phyloP scores from a whole-genome alignment of 2,113 vertebrate species.

The Nymphicus hollandicus region DNA sequence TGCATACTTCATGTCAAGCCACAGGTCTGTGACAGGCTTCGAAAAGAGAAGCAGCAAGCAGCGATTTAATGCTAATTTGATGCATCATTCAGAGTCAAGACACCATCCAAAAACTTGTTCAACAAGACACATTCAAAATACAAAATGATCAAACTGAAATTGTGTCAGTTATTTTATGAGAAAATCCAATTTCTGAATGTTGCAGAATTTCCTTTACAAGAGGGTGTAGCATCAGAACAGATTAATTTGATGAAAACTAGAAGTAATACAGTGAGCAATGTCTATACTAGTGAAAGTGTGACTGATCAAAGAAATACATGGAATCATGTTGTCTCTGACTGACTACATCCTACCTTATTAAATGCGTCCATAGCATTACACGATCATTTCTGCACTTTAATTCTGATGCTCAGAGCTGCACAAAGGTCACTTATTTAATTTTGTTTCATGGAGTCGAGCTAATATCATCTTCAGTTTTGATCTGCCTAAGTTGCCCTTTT shows the following conservation, averaged over 20 bases:
- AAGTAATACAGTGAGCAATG: neutral
- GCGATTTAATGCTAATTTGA: conserved; percentile 45
- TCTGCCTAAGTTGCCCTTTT: neutral
- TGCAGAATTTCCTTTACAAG: neutral
- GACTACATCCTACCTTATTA: neutral
- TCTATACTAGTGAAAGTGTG: neutral
- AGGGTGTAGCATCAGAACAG: neutral
- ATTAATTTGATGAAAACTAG: conserved; percentile 8
- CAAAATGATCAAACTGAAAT: conserved; percentile 36
- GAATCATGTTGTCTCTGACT: neutral
- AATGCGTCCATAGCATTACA: neutral
- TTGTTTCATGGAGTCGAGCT: neutral
- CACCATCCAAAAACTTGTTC: conserved; percentile 1
- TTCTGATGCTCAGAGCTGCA: neutral
- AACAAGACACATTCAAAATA: conserved; percentile 31
- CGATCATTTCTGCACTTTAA: neutral
- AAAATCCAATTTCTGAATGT: neutral
- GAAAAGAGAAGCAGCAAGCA: neutral
- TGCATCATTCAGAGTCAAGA: conserved; percentile 6
- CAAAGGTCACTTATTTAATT: neutral
- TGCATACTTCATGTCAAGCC: neutral
- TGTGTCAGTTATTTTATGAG: conserved; percentile 11
- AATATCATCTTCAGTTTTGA: neutral
- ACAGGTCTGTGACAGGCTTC: neutral
- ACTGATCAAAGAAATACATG: neutral